Evolutionary conservation across 2,113 vertebrate species (phyloP), one percentile per base, ranked within the genome.

Genomic region (Ardeotis arabs): DNA sequence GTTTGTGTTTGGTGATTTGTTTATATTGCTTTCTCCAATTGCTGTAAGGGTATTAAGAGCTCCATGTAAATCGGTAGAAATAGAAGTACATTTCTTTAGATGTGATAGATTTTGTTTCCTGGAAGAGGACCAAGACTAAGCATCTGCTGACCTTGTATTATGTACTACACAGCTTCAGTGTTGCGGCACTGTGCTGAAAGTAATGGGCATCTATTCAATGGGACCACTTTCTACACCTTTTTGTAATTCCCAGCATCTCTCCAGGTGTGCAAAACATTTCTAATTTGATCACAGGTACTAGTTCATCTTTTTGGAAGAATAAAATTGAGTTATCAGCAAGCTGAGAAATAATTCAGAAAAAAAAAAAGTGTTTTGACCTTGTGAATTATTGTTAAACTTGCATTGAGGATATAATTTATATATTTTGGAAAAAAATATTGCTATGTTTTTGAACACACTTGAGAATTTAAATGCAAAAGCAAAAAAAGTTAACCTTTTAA

Each of bases 181-280:
- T 85, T 49, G 74, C 17, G 3, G 85, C 73, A 0, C 31, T 52
- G 39, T 64, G 68, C 78, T 93, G 67, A 39, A 90, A 78, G 67
- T 73, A 47, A 77, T 80, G 67, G 76, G 67, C 84, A 90, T 87
- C 69, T 82, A 69, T 45, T 86, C 75, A 72, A 17, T 24, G 84
- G 94, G 76, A 96, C 79, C 87, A 92, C 83, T 97, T 97, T 73
- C 52, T 88, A 79, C 94, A 79, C 39, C 6, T 75, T 95, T 97
- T 91, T 92, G 28, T 95, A 96, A 91, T 60, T 79, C 56, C 53
- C 63, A 77, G 56, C 67, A 58, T 67, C 76, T 85, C 35, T 85
- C 22, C 27, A 39, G 60, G 11, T 89, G 53, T 82, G 72, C 50
- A 44, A 85, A 33, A 84, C 12, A 5, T 82, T 94, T 87, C 92